These are phyloP conservation scores for Tenthredo mesomela DNA, from an alignment of 2,888 invertebrate genomes.

Conservation along the genomic window DNA sequence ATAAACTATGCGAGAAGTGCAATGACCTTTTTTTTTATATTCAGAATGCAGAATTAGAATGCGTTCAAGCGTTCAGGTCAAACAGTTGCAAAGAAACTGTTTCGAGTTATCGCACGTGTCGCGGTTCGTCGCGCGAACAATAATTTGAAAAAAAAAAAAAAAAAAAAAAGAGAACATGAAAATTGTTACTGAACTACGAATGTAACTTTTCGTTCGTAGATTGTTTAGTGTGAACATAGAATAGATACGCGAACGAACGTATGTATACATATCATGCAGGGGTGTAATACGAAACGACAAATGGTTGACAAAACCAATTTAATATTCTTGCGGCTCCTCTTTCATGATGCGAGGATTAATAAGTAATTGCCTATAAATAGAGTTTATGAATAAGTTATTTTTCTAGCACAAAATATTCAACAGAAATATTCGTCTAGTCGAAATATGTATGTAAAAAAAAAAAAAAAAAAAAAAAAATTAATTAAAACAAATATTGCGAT, in stretches of 20 bases:
- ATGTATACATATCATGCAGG: neutral
- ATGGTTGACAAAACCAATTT: slow-evolving; percentile 29
- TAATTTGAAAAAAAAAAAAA: neutral
- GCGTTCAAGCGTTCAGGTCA: slow-evolving; percentile 15
- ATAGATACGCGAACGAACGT: neutral
- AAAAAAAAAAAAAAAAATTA: neutral
- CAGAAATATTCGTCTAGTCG: neutral
- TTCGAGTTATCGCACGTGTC: neutral
- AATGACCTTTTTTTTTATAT: slow-evolving; percentile 17
- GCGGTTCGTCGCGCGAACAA: neutral
- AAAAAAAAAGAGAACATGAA: neutral
- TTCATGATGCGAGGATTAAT: neutral
- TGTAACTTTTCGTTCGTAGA: neutral
- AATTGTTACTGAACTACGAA: neutral
- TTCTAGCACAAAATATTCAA: neutral
- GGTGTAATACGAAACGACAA: slow-evolving; percentile 1
- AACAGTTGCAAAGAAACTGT: neutral
- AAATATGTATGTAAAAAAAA: neutral
- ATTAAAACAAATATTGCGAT: neutral
- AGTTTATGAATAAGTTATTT: neutral
- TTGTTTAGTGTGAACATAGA: neutral
- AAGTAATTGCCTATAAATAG: neutral
- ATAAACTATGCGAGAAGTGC: slow-evolving; percentile 18
- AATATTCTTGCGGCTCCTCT: neutral
- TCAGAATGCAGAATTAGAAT: neutral